Evolutionary conservation across 1,140 invertebrate species (phyloP), one percentile per base, ranked within the genome.

Genomic region (Homarus americanus): DNA sequence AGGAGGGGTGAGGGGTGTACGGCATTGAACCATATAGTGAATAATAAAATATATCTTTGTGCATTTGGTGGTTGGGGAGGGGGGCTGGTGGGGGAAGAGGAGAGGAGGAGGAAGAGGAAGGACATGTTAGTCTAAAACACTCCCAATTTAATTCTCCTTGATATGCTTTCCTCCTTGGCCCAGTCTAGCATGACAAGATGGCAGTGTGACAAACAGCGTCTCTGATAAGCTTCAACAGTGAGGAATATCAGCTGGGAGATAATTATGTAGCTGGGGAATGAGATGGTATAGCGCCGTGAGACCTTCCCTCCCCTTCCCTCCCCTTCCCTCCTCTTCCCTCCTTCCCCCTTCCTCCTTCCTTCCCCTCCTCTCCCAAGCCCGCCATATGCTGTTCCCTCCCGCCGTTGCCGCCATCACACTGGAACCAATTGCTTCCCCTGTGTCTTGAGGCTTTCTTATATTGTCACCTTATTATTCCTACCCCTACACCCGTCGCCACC

Each of bases 61-160:
- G 41, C 63, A 40, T 83, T 83, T 83, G 82, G 82, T 63, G 82
- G 63, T 83, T 38, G 69, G 28, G 40, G 34, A 7, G 32, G 41
- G 69, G 38, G n/a, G 20, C 4, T 28, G 41, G 28, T 28, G 34
- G 20, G 28, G 49, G n/a, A 44, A 69, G 44, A 12, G 34, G 34
- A 44, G 41, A 63, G 49, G 34, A 38, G 3, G 44, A 49, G 78
- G 41, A 36, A 41, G 49, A n/a, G 78, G 78, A 44, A n/a, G n/a
- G n/a, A 28, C 9, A 63, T 40, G 2, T 5, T 36, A 34, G 10
- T n/a, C 38, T 44, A 34, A 34, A 20, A 53, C 40, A 1, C 34
- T 78, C 86, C 63, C 36, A 78, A 28, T n/a, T 15, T 76, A 44
- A 40, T 58, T 36, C 17, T 28, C 72, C n/a, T n/a, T n/a, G n/a